phyloP scores from a whole-genome alignment of 2,888 invertebrate genomes.

The Catocala sponsa region DNA sequence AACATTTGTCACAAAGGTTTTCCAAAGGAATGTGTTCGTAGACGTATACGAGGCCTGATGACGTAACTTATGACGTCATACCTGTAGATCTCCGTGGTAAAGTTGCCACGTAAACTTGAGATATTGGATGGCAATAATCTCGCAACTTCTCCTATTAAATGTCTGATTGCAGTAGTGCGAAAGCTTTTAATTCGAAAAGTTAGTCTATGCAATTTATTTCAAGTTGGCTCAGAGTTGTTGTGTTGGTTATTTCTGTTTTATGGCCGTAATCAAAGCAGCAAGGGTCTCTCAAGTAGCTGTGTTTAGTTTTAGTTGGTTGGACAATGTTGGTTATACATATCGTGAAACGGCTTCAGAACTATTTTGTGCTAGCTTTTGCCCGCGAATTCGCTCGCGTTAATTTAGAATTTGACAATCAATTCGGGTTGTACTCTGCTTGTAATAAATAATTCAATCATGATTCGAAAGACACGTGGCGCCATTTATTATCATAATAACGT shows the following conservation, averaged over 20 bases:
- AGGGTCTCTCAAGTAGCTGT: not conserved
- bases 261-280: conserved; percentile 24
- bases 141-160: conserved; percentile 67
- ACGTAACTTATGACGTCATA: conserved; percentile 10
- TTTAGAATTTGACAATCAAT: too few relatives aligned
- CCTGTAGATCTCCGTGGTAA: conserved; percentile 17
- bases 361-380: too few relatives aligned
- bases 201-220: conserved; percentile 61
- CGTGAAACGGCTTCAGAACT: too few relatives aligned
- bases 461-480: too few relatives aligned
- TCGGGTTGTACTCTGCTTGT: too few relatives aligned
- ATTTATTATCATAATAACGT: too few relatives aligned
- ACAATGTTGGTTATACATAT: not conserved
- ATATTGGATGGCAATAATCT: conserved; percentile 64
- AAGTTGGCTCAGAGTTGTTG: conserved; percentile 39
- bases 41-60: not conserved
- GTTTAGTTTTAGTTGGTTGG: not conserved
- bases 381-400: too few relatives aligned
- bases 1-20: not conserved
- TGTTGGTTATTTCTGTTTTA: conserved; percentile 46
- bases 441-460: too few relatives aligned
- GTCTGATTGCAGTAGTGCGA: conserved; percentile 58
- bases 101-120: conserved; percentile 44
- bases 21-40: not conserved
- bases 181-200: conserved; percentile 67